phyloP scores from a whole-genome alignment of 2,797 vertebrate genomes.

The Cossypha caffra region DNA sequence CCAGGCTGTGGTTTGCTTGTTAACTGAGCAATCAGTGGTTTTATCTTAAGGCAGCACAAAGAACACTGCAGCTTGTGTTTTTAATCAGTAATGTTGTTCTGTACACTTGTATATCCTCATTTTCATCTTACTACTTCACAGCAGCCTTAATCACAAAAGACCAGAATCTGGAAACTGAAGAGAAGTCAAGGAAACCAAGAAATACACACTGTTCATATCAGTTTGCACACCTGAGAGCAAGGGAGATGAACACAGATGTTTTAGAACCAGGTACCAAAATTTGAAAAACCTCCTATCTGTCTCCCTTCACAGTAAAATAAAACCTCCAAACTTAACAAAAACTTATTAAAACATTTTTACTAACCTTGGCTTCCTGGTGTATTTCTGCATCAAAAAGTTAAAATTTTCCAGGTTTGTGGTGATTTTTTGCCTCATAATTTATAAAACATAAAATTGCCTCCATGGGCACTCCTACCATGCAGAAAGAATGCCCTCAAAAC shows the following conservation, averaged over 20 bases:
- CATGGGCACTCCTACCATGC: neutral
- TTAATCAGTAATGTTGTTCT: neutral
- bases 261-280: neutral
- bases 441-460: neutral
- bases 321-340: rapidly evolving
- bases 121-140: neutral
- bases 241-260: neutral
- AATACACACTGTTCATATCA: rapidly evolving
- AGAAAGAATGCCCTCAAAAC: neutral
- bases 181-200: neutral
- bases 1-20: neutral
- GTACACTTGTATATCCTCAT: neutral
- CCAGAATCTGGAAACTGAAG: neutral
- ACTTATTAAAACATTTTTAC: neutral
- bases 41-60: neutral
- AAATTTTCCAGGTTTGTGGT: neutral
- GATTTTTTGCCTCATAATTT: neutral
- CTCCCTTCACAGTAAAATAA: neutral
- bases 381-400: neutral
- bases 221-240: neutral
- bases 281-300: neutral
- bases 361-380: neutral
- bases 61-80: rapidly evolving
- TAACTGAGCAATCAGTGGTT: neutral
- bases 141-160: neutral